A percentile compares a stretch with the other conserved stretches of the same genome.
Evolutionary conservation across 2,888 invertebrate species (phyloP).

Genomic region (Leucophora obtusa): DNA sequence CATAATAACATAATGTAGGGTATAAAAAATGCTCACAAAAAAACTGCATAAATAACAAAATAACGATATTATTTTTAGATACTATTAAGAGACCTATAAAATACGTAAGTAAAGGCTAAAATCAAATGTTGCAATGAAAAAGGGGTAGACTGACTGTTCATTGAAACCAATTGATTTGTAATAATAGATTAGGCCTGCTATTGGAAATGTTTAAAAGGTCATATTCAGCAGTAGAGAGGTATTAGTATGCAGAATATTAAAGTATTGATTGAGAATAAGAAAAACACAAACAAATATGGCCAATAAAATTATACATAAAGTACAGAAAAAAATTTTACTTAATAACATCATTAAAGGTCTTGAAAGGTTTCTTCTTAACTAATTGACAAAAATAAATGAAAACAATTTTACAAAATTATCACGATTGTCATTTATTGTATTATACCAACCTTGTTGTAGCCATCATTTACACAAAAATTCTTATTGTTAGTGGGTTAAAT

Average conservation of each 20-base stretch:
- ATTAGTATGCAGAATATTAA: background rate
- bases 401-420: background rate
- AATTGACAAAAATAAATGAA: background rate
- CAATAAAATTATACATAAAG: conserved; percentile 1
- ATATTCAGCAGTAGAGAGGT: background rate
- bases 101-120: conserved; percentile 2
- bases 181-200: conserved; percentile 33
- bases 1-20: background rate
- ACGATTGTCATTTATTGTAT: background rate
- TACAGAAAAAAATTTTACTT: background rate
- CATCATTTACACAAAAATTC: conserved; percentile 39
- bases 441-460: conserved; percentile 56
- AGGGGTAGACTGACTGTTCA: conserved; percentile 13
- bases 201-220: background rate
- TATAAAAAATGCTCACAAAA: background rate
- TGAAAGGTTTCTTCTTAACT: background rate
- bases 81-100: background rate
- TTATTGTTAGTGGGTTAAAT: conserved; percentile 29
- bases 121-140: background rate
- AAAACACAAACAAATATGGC: background rate
- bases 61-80: background rate
- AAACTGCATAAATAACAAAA: background rate
- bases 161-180: conserved; percentile 40
- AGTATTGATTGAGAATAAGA: conserved; percentile 35
- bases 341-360: background rate